Evolutionary conservation across 2,113 vertebrate species (phyloP).

Genomic region (Mugil cephalus): DNA sequence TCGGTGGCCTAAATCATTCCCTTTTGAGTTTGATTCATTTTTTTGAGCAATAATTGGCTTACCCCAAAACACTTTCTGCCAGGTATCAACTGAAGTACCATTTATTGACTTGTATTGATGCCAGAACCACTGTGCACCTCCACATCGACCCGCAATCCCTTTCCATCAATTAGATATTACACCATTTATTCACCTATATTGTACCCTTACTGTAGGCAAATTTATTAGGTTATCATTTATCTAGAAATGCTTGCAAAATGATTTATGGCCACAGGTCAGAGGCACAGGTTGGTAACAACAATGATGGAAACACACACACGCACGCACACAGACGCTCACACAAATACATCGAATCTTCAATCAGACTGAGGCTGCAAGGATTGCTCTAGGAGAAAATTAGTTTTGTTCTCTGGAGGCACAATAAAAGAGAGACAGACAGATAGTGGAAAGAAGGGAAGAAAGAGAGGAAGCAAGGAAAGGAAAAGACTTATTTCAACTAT

Average conservation of each 20-base stretch:
- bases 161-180: not conserved
- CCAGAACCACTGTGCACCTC: not conserved
- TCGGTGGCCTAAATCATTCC: too few relatives aligned
- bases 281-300: constrained; percentile 6
- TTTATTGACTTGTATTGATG: too few relatives aligned
- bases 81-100: too few relatives aligned
- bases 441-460: not conserved
- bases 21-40: too few relatives aligned
- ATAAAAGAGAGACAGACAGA: not conserved
- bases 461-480: not conserved
- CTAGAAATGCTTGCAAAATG: constrained; percentile 16
- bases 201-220: not conserved
- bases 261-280: constrained; percentile 32
- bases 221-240: constrained; percentile 14
- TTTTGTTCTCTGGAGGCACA: constrained; percentile 60
- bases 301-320: constrained; percentile 9
- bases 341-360: constrained; percentile 27
- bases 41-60: too few relatives aligned
- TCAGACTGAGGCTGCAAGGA: constrained; percentile 35
- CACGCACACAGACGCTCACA: constrained; percentile 21
- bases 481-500: constrained; percentile 18
- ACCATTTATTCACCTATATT: not conserved
- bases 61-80: too few relatives aligned
- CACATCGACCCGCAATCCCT: not conserved
- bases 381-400: constrained; percentile 70